phyloP scores from a whole-genome alignment of 2,888 invertebrate species.

The Tinea semifulvella region DNA sequence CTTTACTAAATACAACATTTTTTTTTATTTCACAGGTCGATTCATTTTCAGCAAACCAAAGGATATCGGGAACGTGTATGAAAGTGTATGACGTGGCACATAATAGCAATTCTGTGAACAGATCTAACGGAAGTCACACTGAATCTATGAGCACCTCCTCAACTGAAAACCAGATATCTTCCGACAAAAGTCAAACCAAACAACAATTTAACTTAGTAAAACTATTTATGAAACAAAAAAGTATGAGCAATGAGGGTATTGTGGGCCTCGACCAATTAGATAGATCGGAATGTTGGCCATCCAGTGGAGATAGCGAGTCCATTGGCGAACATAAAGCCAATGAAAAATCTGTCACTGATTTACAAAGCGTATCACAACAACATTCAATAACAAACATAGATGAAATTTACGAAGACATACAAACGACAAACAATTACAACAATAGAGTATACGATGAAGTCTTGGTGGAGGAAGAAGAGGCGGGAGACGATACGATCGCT shows the following conservation, averaged over 20 bases:
- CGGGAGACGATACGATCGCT: slow-evolving; percentile 46
- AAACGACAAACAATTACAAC: slow-evolving; percentile 36
- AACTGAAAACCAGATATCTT: slow-evolving; percentile 56
- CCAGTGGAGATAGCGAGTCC: slow-evolving; percentile 69
- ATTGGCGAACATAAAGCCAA: slow-evolving; percentile 53
- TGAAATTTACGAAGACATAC: slow-evolving; percentile 50
- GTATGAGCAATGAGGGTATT: slow-evolving; percentile 80
- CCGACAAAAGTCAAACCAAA: slow-evolving; percentile 66
- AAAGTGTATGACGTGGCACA: slow-evolving; percentile 61
- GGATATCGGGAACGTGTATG: slow-evolving; percentile 52
- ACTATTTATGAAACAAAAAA: slow-evolving; percentile 90
- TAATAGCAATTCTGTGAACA: slow-evolving; percentile 31
- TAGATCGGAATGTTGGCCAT: slow-evolving; percentile 80
- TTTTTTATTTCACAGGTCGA: slow-evolving; percentile 44
- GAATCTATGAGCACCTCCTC: slow-evolving; percentile 64
- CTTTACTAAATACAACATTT: neutral
- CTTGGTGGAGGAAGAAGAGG: slow-evolving; percentile 56
- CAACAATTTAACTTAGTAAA: slow-evolving; percentile 85
- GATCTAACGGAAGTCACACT: slow-evolving; percentile 51
- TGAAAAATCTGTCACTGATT: slow-evolving; percentile 29
- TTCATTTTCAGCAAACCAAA: slow-evolving; percentile 57
- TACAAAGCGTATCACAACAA: slow-evolving; percentile 43
- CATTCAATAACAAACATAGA: slow-evolving; percentile 55
- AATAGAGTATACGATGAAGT: slow-evolving; percentile 57
- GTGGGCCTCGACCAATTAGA: slow-evolving; percentile 78